phyloP scores from a whole-genome alignment of 2,888 invertebrate genomes.

The Hedychridium roseum region DNA sequence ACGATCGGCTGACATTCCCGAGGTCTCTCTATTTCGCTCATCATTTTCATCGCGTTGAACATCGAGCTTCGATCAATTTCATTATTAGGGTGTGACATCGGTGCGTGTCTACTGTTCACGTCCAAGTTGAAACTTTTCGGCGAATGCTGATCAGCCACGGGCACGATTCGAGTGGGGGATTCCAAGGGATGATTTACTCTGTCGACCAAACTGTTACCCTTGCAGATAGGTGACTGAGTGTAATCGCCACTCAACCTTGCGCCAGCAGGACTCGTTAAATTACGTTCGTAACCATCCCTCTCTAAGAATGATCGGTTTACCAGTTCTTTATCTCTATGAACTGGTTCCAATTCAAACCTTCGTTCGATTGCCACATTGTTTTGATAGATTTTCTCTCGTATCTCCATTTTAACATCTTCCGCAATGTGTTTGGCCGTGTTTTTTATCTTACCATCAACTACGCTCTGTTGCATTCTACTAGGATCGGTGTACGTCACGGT shows the following conservation, averaged over 20 bases:
- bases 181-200: constrained; percentile 34
- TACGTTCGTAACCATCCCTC: constrained; percentile 32
- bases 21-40: constrained; percentile 37
- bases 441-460: constrained; percentile 40
- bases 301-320: constrained; percentile 21
- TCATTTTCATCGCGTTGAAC: constrained; percentile 40
- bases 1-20: constrained; percentile 27
- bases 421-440: constrained; percentile 32
- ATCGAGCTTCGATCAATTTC: constrained; percentile 41
- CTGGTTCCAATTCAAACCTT: constrained; percentile 44
- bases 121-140: constrained; percentile 35
- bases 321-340: constrained; percentile 41
- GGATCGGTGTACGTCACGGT: constrained; percentile 53
- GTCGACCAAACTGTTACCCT: constrained; percentile 30
- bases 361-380: constrained; percentile 38
- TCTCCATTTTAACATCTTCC: constrained; percentile 48
- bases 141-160: constrained; percentile 32
- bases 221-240: constrained; percentile 12
- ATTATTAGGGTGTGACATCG: constrained; percentile 29
- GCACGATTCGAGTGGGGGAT: constrained; percentile 26
- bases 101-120: constrained; percentile 26
- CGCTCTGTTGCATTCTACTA: constrained; percentile 41
- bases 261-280: constrained; percentile 17
- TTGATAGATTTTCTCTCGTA: constrained; percentile 44
- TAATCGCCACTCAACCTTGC: constrained; percentile 31